Evolutionary conservation across 2,113 vertebrate species (phyloP), one percentile per base, ranked within the genome.

Genomic region (Enhydra lutris): DNA sequence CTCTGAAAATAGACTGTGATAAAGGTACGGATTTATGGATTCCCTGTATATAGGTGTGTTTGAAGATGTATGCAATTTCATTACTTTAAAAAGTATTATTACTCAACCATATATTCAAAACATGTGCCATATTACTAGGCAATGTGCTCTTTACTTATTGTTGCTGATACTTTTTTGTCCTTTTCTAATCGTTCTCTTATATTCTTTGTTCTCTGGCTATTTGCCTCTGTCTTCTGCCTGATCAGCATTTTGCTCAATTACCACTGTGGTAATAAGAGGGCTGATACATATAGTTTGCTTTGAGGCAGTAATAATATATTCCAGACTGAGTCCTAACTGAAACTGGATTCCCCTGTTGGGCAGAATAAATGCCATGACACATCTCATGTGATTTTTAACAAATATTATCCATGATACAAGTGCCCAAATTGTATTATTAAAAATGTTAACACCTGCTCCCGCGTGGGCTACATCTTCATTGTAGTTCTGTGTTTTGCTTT

Each of bases 331-430:
- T 73, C 34, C 52, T 93, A 87, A 91, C 34, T 93, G 91, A 91
- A 96, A 95, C 81, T 95, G 73, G 14, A 65, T 90, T 92, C 80
- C 13, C 61, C 50, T 71, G 2, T 73, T 59, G n/a, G 69, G 80
- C 55, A 97, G 86, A 95, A 95, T 87, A 95, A 97, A 97, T 90
- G 84, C 65, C 59, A 84, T 73, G 55, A 59, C 31, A 95, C 7
- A 26, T 84, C 24, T 17, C 52, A 52, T 73, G 42, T 73, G 61
- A 82, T 47, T 97, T 94, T 96, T 92, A 95, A 95, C 63, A 95
- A 93, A 96, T 31, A 88, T 52, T 92, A 80, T 39, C 39, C 29
- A 57, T 57, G 29, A 83, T 57, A 93, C 31, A 88, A 83, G 6
- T 91, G 63, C 45, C 76, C 55, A 93, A 93, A 89, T 86, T 94